Evolutionary conservation across 2,888 invertebrate genomes (phyloP).

Genomic region (Tupiocoris notatus): DNA sequence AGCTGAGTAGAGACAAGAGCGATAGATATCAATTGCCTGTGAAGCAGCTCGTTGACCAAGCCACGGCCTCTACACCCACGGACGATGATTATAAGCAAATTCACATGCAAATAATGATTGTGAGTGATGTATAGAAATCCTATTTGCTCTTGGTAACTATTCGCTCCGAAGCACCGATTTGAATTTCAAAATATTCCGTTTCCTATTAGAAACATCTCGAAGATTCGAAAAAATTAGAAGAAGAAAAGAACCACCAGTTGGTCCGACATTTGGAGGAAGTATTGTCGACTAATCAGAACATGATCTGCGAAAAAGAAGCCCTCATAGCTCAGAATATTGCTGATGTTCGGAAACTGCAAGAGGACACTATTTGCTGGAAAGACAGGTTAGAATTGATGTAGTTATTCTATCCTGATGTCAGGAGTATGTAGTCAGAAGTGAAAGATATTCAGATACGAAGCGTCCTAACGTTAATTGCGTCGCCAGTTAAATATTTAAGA

Average conservation of each 20-base stretch:
- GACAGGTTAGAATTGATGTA: constrained; percentile 49
- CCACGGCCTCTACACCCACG: constrained; percentile 31
- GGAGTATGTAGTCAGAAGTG: too few relatives aligned
- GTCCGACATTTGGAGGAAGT: constrained; percentile 49
- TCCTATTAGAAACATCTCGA: constrained; percentile 50
- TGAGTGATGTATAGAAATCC: not conserved
- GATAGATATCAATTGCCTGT: not conserved
- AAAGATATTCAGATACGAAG: too few relatives aligned
- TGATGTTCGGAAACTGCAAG: constrained; percentile 49
- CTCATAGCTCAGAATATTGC: constrained; percentile 49
- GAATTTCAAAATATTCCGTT: too few relatives aligned
- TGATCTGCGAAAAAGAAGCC: constrained; percentile 48
- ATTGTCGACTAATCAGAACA: constrained; percentile 46
- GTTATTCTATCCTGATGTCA: too few relatives aligned
- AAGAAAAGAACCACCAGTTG: constrained; percentile 48
- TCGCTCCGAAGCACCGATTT: too few relatives aligned
- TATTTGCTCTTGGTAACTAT: too few relatives aligned
- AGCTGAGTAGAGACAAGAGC: constrained; percentile 40
- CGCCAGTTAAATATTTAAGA: too few relatives aligned
- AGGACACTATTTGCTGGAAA: constrained; percentile 51
- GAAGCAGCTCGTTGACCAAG: constrained; percentile 31
- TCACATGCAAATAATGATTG: constrained; percentile 38
- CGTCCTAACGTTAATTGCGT: too few relatives aligned
- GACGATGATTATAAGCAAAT: constrained; percentile 33
- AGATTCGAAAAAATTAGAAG: constrained; percentile 48